Evolutionary conservation across 2,888 invertebrate species (phyloP), one percentile per base, ranked within the genome.

Genomic region (Lydus trimaculatus): DNA sequence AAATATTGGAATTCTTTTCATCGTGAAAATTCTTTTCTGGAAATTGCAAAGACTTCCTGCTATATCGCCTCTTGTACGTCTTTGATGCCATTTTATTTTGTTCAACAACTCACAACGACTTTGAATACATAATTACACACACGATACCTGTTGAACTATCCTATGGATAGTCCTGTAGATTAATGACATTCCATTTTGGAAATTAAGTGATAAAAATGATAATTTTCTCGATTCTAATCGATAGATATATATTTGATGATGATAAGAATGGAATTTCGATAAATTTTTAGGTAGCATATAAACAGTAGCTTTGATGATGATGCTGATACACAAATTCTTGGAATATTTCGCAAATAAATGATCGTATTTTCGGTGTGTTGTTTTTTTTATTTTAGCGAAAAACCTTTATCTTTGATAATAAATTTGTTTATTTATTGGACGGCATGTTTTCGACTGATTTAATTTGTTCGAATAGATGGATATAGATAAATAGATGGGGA

Each of bases 401-500:
- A 33, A 25, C 17, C 36, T 15, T 13, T 36, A 36, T 36, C 3
- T 58, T 17, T 20, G 33, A 31, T 61, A 61, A 61, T 61, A 61
- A 61, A 61, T 36, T n/a, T n/a, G 36, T 61, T 52, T 61, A 61
- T 61, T 61, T 61, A 61, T 61, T 61, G 61, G 61, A 25, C 33
- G n/a, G 8, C 61, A 61, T 33, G 61, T 61, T 25, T 20, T 59
- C 31, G n/a, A 33, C 36, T 36, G 15, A 36, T 48, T 48, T 48
- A 20, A 48, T 48, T 48, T 48, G 48, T 20, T 48, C 8, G 9
- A 6, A 43, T 48, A 2, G 8, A 23, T 48, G 20, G 2, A 20
- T 23, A 9, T 2, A 7, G 48, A 48, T 20, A 48, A 1, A 48
- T 0, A 17, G 11, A 43, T n/a, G n/a, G n/a, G 17, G 5, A n/a